These are phyloP conservation scores for Ceratina australensis DNA, from an alignment of 1,140 invertebrate species.

Conservation along the genomic window DNA sequence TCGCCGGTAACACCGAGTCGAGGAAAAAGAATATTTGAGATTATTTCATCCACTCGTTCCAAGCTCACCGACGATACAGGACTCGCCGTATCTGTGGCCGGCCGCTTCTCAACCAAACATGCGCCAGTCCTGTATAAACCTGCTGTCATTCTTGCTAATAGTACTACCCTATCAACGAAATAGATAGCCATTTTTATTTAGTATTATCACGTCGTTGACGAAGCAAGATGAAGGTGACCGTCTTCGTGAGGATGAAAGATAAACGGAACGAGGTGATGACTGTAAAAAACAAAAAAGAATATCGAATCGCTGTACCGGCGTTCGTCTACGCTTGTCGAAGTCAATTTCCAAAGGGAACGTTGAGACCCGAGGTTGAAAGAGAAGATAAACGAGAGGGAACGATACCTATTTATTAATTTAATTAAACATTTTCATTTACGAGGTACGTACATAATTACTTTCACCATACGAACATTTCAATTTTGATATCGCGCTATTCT, in stretches of 20 bases:
- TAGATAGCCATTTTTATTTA: conserved; percentile 45
- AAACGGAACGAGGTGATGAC: conserved; percentile 37
- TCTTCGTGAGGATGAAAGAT: conserved; percentile 29
- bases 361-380: background rate
- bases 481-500: conserved; percentile 24
- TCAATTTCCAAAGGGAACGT: background rate
- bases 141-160: conserved; percentile 22
- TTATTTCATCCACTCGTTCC: conserved; percentile 66
- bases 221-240: conserved; percentile 32
- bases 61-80: conserved; percentile 53
- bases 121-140: conserved; percentile 62
- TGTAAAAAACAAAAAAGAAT: conserved; percentile 8
- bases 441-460: background rate
- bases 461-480: conserved; percentile 1
- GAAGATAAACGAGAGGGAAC: background rate
- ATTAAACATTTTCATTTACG: background rate
- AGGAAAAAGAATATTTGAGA: conserved; percentile 74
- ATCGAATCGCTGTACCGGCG: background rate
- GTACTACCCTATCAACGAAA: conserved; percentile 32
- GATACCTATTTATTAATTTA: conserved; percentile 16
- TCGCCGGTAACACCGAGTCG: conserved; percentile 52
- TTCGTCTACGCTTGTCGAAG: background rate
- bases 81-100: conserved; percentile 58
- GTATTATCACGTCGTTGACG: conserved; percentile 38
- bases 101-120: conserved; percentile 63